Evolutionary conservation across 2,888 invertebrate species (phyloP).

Genomic region (Muschampia plurimacula): DNA sequence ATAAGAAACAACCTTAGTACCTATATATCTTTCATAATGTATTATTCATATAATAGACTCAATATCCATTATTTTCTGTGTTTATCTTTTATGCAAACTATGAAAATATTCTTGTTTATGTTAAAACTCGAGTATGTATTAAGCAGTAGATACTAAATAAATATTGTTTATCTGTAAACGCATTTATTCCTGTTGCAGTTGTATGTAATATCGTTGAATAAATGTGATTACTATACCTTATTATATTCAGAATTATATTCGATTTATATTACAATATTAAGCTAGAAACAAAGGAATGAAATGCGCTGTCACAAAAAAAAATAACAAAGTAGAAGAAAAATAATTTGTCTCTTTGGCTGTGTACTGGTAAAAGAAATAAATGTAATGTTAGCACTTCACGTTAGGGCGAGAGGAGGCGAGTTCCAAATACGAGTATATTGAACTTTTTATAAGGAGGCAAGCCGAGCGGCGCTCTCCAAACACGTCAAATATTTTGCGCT

Average conservation of each 20-base stretch:
- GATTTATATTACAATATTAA: conserved; percentile 54
- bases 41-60: no score
- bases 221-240: conserved; percentile 30
- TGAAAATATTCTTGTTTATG: neutral
- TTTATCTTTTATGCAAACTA: no score
- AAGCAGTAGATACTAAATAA: conserved; percentile 18
- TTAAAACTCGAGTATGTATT: conserved; percentile 26
- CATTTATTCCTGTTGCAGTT: conserved; percentile 36
- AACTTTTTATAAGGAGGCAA: no score
- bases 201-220: conserved; percentile 22
- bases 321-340: conserved; percentile 48
- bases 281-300: conserved; percentile 58
- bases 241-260: conserved; percentile 51
- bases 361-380: conserved; percentile 47
- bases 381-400: no score
- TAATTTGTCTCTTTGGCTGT: conserved; percentile 71
- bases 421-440: no score
- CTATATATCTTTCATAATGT: no score
- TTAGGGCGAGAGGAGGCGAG: no score
- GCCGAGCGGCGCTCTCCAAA: no score
- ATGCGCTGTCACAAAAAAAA: conserved; percentile 54
- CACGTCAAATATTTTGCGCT: no score
- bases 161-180: conserved; percentile 33
- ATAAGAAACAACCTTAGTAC: no score
- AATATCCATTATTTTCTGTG: no score